Evolutionary conservation across 2,113 vertebrate genomes (phyloP), one percentile per base, ranked within the genome.

Genomic region (Scalopus aquaticus): DNA sequence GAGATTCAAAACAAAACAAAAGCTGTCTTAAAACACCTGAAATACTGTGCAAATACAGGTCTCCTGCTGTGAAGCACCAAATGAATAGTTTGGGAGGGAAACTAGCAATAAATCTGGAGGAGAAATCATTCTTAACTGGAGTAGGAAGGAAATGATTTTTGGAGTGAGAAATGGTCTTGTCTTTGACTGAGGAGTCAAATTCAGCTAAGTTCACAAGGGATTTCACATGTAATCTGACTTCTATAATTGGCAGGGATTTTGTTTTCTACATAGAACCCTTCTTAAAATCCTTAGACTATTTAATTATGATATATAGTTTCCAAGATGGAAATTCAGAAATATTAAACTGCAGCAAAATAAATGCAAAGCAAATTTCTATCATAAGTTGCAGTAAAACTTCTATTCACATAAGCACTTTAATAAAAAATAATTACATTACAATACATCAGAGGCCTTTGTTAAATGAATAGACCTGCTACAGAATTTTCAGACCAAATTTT

Each of bases 331-430:
- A 89, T 70, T 70, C 64, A 60, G 49, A 91, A 78, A 80, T 54
- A 65, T 17, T 60, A 72, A 90, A 49, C 11, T 73, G 20, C 42
- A 90, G 56, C 92, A 7, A 96, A 94, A 46, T 49, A 72, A 92
- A 88, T 56, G 80, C 16, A 32, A 82, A 85, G 16, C 49, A 73
- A 49, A 90, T 77, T 78, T 93, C 26, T 64, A 76, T 65, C 20
- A 60, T 19, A 4, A 1, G 6, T 65, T 79, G 7, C 16, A 88
- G 2, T 77, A 13, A 92, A 95, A 93, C 17, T 77, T 91, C n/a
- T 49, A 79, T 35, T 90, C 44, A 85, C 39, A 3, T 73, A 90
- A 82, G 70, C 7, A 58, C 35, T 62, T 89, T 11, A n/a, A 16
- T 67, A 67, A n/a, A 64, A 65, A 65, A 72, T 37, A 49, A 91